phyloP scores from a whole-genome alignment of 2,888 invertebrate genomes.

The Pteria penguin region DNA sequence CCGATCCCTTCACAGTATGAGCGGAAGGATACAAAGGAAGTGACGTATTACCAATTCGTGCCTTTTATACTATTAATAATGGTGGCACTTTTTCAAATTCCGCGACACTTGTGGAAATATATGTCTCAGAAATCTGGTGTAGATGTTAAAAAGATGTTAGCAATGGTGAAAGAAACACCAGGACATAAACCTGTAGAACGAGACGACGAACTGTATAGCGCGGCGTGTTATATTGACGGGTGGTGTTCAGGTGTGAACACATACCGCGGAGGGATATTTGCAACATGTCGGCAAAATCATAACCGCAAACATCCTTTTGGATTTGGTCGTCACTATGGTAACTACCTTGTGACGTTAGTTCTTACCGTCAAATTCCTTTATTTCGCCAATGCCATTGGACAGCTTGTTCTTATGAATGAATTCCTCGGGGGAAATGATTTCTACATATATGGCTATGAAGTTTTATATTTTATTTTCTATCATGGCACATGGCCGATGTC shows the following conservation, averaged over 20 bases:
- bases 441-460: constrained; percentile 28
- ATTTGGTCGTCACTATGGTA: constrained; percentile 23
- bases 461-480: neutral
- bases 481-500: constrained; percentile 1
- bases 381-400: constrained; percentile 15
- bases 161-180: constrained; percentile 40
- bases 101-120: constrained; percentile 62
- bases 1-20: constrained; percentile 57
- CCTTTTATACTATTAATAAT: constrained; percentile 61
- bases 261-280: constrained; percentile 13
- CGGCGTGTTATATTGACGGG: constrained; percentile 9
- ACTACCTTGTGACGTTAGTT: constrained; percentile 12
- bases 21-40: constrained; percentile 52
- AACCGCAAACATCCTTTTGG: constrained; percentile 2
- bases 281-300: constrained; percentile 9
- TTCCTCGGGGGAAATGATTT: constrained; percentile 29
- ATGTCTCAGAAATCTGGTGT: constrained; percentile 22
- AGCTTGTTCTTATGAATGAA: constrained; percentile 21
- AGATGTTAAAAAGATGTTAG: constrained; percentile 31
- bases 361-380: constrained; percentile 16
- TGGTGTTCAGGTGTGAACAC: constrained; percentile 10
- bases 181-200: neutral
- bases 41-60: constrained; percentile 68
- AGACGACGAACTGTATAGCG: neutral
- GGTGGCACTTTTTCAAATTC: constrained; percentile 64